Conservation (phyloP, 1,140 invertebrate genomes). For the Diorhabda carinulata region DNA sequence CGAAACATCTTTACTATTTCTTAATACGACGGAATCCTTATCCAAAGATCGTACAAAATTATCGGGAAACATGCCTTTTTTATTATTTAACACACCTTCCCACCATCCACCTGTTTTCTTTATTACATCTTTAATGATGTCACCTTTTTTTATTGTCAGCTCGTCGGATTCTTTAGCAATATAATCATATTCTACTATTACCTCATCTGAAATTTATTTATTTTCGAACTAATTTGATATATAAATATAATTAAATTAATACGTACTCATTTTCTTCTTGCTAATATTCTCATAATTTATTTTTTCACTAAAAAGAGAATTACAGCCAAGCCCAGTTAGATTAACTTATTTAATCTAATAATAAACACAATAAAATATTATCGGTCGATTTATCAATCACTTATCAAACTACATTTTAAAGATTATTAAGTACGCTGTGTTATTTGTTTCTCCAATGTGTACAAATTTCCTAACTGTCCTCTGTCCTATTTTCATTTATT, state of each 20-base stretch:
- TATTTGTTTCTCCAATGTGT: neutral
- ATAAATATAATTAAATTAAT: slow-evolving; percentile 2
- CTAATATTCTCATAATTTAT: slow-evolving; percentile 11
- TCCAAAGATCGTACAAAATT: slow-evolving; percentile 83
- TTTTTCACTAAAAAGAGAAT: neutral
- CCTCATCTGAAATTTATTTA: slow-evolving; percentile 59
- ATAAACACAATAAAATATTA: neutral
- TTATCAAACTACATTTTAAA: neutral
- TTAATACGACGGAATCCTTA: slow-evolving; percentile 33
- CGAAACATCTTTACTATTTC: slow-evolving; percentile 33
- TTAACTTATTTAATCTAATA: neutral
- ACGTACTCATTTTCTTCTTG: slow-evolving; percentile 13
- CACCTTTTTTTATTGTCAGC: slow-evolving; percentile 81
- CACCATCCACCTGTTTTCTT: slow-evolving; percentile 92
- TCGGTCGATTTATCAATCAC: neutral
- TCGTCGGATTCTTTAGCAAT: slow-evolving; percentile 77
- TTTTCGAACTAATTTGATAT: neutral
- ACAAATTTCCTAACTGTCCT: neutral
- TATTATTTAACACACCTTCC: slow-evolving; percentile 84
- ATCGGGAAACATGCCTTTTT: slow-evolving; percentile 94
- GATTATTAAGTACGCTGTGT: neutral
- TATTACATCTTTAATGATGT: slow-evolving; percentile 80
- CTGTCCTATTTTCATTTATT: slow-evolving; percentile 3
- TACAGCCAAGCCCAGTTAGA: neutral
- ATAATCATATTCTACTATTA: slow-evolving; percentile 78